Evolutionary conservation across 1,140 invertebrate genomes (phyloP).

Genomic region (Nautilus pompilius): DNA sequence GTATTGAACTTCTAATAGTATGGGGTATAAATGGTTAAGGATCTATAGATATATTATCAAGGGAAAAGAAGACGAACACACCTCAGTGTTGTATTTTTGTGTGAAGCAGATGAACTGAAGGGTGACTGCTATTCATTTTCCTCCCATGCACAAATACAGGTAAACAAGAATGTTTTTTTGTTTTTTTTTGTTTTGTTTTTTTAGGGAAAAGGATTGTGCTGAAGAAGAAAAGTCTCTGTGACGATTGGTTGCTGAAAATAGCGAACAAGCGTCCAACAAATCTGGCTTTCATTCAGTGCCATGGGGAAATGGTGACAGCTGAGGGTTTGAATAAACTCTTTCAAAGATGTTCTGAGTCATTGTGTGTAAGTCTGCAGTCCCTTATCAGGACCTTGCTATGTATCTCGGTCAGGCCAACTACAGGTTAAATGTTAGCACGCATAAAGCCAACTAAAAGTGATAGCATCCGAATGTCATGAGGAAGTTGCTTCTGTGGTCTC

Average conservation of each 20-base stretch:
- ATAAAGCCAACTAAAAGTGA: neutral
- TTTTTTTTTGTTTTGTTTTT: slow-evolving; percentile 10
- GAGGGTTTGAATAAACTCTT: slow-evolving; percentile 43
- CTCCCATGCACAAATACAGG: too few relatives aligned
- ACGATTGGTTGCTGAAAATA: slow-evolving; percentile 36
- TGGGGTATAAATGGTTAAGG: too few relatives aligned
- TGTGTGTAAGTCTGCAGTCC: slow-evolving; percentile 27
- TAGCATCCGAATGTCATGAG: neutral
- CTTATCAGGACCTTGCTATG: neutral
- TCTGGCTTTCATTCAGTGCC: slow-evolving; percentile 47
- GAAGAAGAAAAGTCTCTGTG: slow-evolving; percentile 36
- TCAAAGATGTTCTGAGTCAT: slow-evolving; percentile 31
- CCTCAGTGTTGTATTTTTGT: too few relatives aligned
- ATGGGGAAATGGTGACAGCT: slow-evolving; percentile 39
- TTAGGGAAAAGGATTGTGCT: slow-evolving; percentile 49
- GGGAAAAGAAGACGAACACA: too few relatives aligned
- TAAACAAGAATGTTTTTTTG: too few relatives aligned
- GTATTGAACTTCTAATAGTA: too few relatives aligned
- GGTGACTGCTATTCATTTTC: too few relatives aligned
- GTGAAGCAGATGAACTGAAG: too few relatives aligned
- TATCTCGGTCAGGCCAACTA: neutral
- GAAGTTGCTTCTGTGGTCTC: neutral
- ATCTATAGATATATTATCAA: too few relatives aligned
- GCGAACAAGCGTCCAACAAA: slow-evolving; percentile 36
- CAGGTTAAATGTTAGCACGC: neutral